Evolutionary conservation across 2,113 vertebrate species (phyloP).

Genomic region (Paralichthys olivaceus): DNA sequence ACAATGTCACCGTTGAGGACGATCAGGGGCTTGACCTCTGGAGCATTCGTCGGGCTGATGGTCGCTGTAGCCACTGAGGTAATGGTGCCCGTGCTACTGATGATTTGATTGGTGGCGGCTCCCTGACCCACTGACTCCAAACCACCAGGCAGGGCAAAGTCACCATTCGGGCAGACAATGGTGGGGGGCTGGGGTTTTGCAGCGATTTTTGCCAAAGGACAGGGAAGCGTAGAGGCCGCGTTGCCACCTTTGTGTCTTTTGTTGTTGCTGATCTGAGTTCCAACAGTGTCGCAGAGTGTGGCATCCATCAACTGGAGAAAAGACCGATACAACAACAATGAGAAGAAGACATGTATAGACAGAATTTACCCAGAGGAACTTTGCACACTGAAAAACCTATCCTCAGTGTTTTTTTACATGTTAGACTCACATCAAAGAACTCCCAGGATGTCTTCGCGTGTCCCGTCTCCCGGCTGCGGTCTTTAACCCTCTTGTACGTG

Average conservation of each 20-base stretch:
- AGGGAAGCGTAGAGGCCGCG: conserved; percentile 38
- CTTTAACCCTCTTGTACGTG: conserved; percentile 84
- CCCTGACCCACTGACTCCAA: conserved; percentile 38
- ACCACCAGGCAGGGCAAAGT: conserved; percentile 32
- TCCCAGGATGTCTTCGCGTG: conserved; percentile 83
- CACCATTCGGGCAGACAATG: conserved; percentile 41
- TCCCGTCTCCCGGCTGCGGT: conserved; percentile 80
- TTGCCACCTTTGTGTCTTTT: conserved; percentile 54
- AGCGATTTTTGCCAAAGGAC: conserved; percentile 67
- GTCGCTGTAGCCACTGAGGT: conserved; percentile 36
- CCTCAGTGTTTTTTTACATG: background rate
- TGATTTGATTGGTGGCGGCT: conserved; percentile 20
- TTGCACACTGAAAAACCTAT: too few relatives aligned
- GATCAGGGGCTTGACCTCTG: conserved; percentile 72
- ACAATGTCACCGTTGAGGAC: conserved; percentile 69
- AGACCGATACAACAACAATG: background rate
- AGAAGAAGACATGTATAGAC: background rate
- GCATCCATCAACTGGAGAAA: conserved; percentile 82
- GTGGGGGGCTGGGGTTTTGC: conserved; percentile 55
- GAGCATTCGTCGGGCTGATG: conserved; percentile 27
- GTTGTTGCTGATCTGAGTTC: conserved; percentile 69
- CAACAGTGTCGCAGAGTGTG: conserved; percentile 77
- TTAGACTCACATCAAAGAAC: conserved; percentile 80
- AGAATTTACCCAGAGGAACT: too few relatives aligned
- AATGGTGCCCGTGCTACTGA: conserved; percentile 28